Evolutionary conservation across 1,140 invertebrate species (phyloP).

Genomic region (Drosophila watanabei): DNA sequence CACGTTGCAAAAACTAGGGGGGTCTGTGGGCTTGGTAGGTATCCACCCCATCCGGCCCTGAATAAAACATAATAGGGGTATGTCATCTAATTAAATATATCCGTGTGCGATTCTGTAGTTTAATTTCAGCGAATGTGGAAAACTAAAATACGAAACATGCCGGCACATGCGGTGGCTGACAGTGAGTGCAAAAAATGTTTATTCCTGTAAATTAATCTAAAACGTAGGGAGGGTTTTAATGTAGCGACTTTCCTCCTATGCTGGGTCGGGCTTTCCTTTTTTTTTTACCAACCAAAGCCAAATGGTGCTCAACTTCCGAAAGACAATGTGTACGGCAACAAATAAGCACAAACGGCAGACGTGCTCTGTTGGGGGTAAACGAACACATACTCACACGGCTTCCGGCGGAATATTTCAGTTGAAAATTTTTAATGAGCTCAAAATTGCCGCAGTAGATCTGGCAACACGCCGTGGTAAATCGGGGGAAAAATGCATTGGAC

Average conservation of each 20-base stretch:
- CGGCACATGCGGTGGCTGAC: slow-evolving; percentile 9
- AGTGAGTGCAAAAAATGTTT: slow-evolving; percentile 37
- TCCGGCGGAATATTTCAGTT: slow-evolving; percentile 82
- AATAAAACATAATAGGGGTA: slow-evolving; percentile 66
- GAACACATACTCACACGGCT: slow-evolving; percentile 42
- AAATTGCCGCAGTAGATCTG: slow-evolving; percentile 52
- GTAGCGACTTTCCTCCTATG: neutral
- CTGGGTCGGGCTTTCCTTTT: neutral
- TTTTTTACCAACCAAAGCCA: neutral
- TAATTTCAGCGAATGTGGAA: slow-evolving; percentile 66
- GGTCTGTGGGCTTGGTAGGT: neutral
- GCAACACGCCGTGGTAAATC: slow-evolving; percentile 17
- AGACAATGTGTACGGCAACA: slow-evolving; percentile 48
- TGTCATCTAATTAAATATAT: slow-evolving; percentile 78
- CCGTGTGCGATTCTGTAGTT: slow-evolving; percentile 68
- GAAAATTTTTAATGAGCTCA: slow-evolving; percentile 82
- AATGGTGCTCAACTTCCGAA: slow-evolving; percentile 22
- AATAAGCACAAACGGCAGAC: slow-evolving; percentile 42
- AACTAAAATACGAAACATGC: slow-evolving; percentile 67
- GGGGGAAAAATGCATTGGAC: neutral
- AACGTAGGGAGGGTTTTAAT: neutral
- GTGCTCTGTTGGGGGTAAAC: slow-evolving; percentile 30
- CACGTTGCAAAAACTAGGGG: slow-evolving; percentile 40
- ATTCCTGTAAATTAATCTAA: slow-evolving; percentile 2
- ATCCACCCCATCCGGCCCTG: slow-evolving; percentile 14